Evolutionary conservation across 2,113 vertebrate genomes (phyloP).

Genomic region (Fregetta grallaria): DNA sequence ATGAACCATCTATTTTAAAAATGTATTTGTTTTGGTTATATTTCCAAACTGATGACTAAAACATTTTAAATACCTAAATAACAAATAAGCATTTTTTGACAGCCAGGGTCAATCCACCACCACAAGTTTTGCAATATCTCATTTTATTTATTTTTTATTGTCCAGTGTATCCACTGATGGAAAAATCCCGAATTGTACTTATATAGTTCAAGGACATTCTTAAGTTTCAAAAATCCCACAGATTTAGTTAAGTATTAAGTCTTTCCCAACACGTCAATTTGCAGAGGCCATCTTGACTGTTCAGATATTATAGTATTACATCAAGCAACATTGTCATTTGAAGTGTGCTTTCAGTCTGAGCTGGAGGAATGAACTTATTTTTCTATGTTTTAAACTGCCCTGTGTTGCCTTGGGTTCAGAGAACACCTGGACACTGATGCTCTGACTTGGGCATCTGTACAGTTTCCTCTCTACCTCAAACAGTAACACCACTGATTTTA

Average conservation of each 20-base stretch:
- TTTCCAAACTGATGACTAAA: conserved; percentile 5
- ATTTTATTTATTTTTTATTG: neutral
- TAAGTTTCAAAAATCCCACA: neutral
- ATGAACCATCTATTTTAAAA: neutral
- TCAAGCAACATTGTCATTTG: neutral
- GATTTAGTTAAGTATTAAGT: neutral
- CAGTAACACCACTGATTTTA: neutral
- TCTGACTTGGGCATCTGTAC: neutral
- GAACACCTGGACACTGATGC: neutral
- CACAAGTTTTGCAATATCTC: neutral
- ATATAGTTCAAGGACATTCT: neutral
- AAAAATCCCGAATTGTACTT: neutral
- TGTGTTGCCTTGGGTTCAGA: neutral
- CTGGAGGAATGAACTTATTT: neutral
- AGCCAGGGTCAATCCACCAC: neutral
- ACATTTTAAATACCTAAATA: neutral
- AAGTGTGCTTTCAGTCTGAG: neutral
- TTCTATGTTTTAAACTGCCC: neutral
- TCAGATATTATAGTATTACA: neutral
- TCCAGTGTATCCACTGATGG: neutral
- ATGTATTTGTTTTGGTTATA: neutral
- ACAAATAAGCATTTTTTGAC: neutral
- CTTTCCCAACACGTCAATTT: neutral
- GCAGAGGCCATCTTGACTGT: neutral
- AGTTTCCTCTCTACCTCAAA: neutral